These are phyloP conservation scores for Neostethus bicornis DNA, from an alignment of 2,797 vertebrate genomes.

Conservation along the genomic window DNA sequence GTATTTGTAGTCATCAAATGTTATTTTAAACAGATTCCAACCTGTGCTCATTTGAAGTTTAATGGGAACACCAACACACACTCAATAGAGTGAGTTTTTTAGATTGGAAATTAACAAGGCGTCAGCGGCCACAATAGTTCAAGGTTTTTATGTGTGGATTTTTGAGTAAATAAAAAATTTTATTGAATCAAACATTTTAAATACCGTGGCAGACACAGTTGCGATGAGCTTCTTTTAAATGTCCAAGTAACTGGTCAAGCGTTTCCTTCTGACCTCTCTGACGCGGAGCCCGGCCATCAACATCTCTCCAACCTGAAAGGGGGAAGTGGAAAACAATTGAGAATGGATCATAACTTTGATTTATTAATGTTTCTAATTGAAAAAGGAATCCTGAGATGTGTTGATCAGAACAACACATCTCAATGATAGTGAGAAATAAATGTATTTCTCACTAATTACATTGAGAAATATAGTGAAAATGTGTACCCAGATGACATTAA, in stretches of 20 bases:
- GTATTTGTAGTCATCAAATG: constrained; percentile 26
- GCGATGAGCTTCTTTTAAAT: constrained; percentile 88
- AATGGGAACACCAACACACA: constrained; percentile 16
- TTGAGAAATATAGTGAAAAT: too few species aligned
- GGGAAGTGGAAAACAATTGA: neutral
- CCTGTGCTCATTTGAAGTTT: constrained; percentile 14
- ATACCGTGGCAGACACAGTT: constrained; percentile 89
- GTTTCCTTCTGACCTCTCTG: constrained; percentile 85
- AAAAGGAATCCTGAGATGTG: too few species aligned
- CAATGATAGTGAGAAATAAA: too few species aligned
- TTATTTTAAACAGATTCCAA: constrained; percentile 12
- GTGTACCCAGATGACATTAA: too few species aligned
- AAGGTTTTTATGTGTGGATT: constrained; percentile 25
- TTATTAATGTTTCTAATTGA: neutral
- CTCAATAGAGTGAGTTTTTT: neutral
- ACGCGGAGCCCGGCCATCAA: constrained; percentile 80
- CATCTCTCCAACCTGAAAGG: constrained; percentile 86
- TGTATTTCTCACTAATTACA: too few species aligned
- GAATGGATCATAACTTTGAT: neutral
- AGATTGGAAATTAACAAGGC: constrained; percentile 17
- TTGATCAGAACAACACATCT: too few species aligned
- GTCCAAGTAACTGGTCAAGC: constrained; percentile 84
- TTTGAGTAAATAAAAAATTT: constrained; percentile 13
- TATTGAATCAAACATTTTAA: constrained; percentile 39
- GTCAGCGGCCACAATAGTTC: constrained; percentile 16